Conservation (phyloP, 2,797 vertebrate species). For the Catharus ustulatus region DNA sequence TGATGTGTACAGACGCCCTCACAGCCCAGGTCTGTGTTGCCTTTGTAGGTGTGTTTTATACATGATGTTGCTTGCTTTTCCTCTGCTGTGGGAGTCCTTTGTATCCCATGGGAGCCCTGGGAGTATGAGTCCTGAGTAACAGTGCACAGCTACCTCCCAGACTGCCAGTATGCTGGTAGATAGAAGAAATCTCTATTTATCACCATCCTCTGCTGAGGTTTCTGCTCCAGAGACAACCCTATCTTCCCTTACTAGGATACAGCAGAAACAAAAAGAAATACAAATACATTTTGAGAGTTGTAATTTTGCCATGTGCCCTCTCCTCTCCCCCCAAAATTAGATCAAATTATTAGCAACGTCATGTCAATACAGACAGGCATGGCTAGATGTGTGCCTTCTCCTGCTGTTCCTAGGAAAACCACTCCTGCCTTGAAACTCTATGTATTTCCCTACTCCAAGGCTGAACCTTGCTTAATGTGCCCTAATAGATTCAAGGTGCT, state of each 20-base stretch:
- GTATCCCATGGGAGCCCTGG: neutral
- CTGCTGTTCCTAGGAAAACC: neutral
- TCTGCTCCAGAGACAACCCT: neutral
- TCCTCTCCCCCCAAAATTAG: neutral
- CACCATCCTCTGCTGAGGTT: neutral
- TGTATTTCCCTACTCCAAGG: neutral
- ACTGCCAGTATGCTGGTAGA: neutral
- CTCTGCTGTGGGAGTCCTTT: neutral
- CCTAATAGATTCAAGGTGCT: neutral
- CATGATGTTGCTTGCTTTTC: neutral
- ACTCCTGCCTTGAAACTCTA: neutral
- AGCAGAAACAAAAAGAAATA: neutral
- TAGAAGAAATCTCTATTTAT: neutral
- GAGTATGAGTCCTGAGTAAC: neutral
- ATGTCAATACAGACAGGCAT: neutral
- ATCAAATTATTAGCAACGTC: neutral
- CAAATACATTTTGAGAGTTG: neutral
- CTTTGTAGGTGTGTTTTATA: neutral
- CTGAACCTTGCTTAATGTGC: neutral
- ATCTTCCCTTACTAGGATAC: neutral
- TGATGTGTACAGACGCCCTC: neutral
- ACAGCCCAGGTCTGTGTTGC: neutral
- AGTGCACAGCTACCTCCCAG: accelerated
- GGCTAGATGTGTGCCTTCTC: neutral
- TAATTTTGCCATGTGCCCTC: neutral